Evolutionary conservation across 1,140 invertebrate species (phyloP).

Genomic region (Drosophila fuyamai): DNA sequence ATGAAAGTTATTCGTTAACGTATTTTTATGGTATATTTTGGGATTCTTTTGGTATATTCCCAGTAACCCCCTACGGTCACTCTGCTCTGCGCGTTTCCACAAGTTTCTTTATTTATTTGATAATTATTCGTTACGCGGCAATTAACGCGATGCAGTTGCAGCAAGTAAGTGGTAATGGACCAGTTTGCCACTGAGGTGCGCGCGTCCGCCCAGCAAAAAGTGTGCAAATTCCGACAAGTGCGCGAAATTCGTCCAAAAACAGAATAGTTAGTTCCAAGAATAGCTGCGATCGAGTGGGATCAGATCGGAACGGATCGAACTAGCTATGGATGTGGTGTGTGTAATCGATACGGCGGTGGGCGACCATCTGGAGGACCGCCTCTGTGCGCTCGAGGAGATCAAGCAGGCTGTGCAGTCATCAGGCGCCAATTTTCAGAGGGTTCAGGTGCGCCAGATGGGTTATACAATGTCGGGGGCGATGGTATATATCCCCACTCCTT

Average conservation of each 20-base stretch:
- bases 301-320: slow-evolving; percentile 10
- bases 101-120: slow-evolving; percentile 57
- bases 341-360: slow-evolving; percentile 93
- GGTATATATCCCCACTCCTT: slow-evolving; percentile 1
- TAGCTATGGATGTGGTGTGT: slow-evolving; percentile 95
- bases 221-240: slow-evolving; percentile 15
- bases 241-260: slow-evolving; percentile 41
- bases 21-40: not conserved
- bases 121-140: slow-evolving; percentile 56
- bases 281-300: slow-evolving; percentile 38
- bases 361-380: slow-evolving; percentile 90
- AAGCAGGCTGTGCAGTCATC: slow-evolving; percentile 91
- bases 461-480: slow-evolving; percentile 42
- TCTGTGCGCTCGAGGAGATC: slow-evolving; percentile 93
- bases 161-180: slow-evolving; percentile 70
- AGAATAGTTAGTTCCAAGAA: slow-evolving; percentile 54
- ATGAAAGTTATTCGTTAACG: too few relatives aligned
- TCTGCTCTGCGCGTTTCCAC: slow-evolving; percentile 53
- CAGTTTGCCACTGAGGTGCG: slow-evolving; percentile 49
- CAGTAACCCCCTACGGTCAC: not conserved
- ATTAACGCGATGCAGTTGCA: slow-evolving; percentile 64
- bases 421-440: slow-evolving; percentile 92
- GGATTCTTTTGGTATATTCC: slow-evolving; percentile 2
- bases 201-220: slow-evolving; percentile 28
- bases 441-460: slow-evolving; percentile 88